phyloP scores from a whole-genome alignment of 2,888 invertebrate species.

The Clanis bilineata region DNA sequence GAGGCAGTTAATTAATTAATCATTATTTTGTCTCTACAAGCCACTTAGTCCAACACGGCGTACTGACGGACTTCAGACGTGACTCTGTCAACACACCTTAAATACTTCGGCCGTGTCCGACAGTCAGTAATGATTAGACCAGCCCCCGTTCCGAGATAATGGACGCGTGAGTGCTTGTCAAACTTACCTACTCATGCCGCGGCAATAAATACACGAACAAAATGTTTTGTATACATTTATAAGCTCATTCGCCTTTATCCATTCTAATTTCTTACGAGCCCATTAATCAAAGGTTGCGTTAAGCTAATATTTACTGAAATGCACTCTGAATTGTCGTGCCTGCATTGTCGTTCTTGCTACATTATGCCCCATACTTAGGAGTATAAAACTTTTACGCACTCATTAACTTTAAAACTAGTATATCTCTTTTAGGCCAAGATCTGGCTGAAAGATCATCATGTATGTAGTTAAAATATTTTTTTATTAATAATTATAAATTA shows the following conservation, averaged over 20 bases:
- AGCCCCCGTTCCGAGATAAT: constrained; percentile 31
- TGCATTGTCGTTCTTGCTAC: too few species aligned
- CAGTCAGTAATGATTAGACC: constrained; percentile 14
- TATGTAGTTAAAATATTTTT: too few species aligned
- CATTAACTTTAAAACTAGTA: too few species aligned
- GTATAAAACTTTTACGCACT: too few species aligned
- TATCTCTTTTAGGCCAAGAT: too few species aligned
- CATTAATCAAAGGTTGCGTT: not conserved
- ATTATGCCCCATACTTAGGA: too few species aligned
- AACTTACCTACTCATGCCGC: constrained; percentile 14
- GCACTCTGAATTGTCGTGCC: not conserved
- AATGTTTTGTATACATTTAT: constrained; percentile 11
- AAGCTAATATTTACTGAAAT: not conserved
- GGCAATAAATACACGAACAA: constrained; percentile 13
- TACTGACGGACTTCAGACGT: constrained; percentile 16
- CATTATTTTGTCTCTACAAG: not conserved
- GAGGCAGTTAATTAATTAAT: too few species aligned
- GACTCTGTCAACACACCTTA: constrained; percentile 18
- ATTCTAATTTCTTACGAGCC: constrained; percentile 5
- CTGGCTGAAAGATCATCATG: too few species aligned
- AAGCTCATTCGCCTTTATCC: constrained; percentile 9
- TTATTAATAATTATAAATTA: too few species aligned
- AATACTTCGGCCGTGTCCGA: constrained; percentile 12
- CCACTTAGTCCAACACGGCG: not conserved
- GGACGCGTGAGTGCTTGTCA: constrained; percentile 34